Evolutionary conservation across 2,113 vertebrate species (phyloP), one percentile per base, ranked within the genome.

Genomic region (Ailurus styani): DNA sequence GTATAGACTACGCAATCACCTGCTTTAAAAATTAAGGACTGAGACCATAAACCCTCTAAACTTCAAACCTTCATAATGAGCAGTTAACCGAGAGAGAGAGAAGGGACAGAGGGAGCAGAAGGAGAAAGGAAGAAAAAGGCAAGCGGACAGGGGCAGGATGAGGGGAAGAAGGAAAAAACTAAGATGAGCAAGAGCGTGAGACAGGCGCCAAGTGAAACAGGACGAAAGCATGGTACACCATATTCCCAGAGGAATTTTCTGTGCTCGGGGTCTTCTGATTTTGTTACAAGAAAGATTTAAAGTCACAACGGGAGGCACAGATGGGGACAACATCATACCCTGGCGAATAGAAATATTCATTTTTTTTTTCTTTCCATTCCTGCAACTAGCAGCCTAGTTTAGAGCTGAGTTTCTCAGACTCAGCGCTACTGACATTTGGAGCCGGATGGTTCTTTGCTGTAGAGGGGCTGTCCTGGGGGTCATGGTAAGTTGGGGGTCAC

Each of bases 1-100:
- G 96, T 94, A 57, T 25, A 90, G 81, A 96, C 75, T 75, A 90
- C 0, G 6, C 96, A 95, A 96, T 97, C 94, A 97, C 79, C 75
- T 55, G 94, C 93, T 93, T 95, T 97, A 97, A 97, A 97, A 98
- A 96, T 95, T 97, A 98, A 98, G 84, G 93, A 93, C 95, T 50
- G 60, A 98, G 84, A 94, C 93, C 42, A 81, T 93, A 97, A 97
- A 97, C 90, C 87, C 79, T 64, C 73, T 87, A 90, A 97, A 90
- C 87, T 64, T 84, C 90, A 81, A 73, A 96, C 94, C 87, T 94
- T 96, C 42, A 89, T 96, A 88, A 97, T 77, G 66, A 90, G 34
- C 45, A 87, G 40, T 77, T 96, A 88, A 96, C 68, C 31, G 79
- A 70, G 93, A 78, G 47, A 72, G 42, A 81, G 66, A 40, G 45